Conservation (phyloP, 2,888 invertebrate species). For the Agriopis marginaria region DNA sequence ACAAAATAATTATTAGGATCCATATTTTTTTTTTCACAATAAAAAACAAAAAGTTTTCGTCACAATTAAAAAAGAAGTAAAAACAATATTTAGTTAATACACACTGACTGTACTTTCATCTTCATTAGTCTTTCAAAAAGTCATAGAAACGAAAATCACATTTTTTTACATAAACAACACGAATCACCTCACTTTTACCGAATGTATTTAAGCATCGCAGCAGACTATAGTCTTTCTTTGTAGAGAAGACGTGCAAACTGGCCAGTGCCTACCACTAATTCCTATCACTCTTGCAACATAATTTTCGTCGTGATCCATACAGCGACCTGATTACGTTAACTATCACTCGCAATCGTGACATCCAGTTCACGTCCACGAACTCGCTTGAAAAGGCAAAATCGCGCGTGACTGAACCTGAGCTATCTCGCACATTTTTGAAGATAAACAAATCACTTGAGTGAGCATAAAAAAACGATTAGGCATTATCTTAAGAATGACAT, state of each 20-base stretch:
- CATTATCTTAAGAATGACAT: no score
- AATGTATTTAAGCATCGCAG: no score
- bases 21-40: slow-evolving; percentile 6
- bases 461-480: no score
- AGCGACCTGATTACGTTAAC: neutral
- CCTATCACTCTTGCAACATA: no score
- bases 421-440: no score
- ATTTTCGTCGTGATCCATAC: no score
- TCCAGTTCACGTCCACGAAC: neutral
- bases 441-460: no score
- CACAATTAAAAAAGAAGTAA: slow-evolving; percentile 3
- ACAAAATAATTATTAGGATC: slow-evolving; percentile 24
- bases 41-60: slow-evolving; percentile 10
- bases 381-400: neutral
- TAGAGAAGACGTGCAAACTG: no score
- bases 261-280: no score
- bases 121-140: neutral
- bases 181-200: neutral
- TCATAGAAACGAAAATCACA: slow-evolving; percentile 2
- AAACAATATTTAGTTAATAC: slow-evolving; percentile 7
- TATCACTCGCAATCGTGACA: neutral
- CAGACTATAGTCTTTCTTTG: no score
- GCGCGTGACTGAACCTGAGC: neutral
- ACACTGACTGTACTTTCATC: slow-evolving; percentile 23
- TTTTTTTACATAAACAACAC: slow-evolving; percentile 1